Evolutionary conservation across 53 echinoderm and acorn worm species (phyloP), one percentile per base, ranked within the genome.

Genomic region (Holothuria scabra): DNA sequence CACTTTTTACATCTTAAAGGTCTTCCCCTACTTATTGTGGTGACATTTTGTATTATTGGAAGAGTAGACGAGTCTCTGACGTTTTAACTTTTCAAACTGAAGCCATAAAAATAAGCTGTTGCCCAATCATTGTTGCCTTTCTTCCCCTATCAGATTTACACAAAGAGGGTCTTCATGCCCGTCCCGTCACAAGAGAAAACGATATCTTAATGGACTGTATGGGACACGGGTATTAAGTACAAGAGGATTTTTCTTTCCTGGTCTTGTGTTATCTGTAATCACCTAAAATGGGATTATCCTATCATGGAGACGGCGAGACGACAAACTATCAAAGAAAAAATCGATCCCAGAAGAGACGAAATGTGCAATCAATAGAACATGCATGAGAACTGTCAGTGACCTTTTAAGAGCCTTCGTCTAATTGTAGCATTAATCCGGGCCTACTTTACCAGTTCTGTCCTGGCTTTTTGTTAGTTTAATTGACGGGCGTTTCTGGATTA

Each of bases 241-340:
- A n/a, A 33, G 68, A 68, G 67, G 28, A n/a, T 68, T 29, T 35
- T 33, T 31, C 68, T 33, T n/a, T 35, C 3, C 64, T 68, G 2
- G 30, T 16, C 68, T 33, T 68, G 68, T 68, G 68, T 38, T 68
- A 37, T 68, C 68, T 68, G 20, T 68, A 68, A 31, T 33, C n/a
- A 68, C 68, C 34, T 38, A n/a, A 68, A 68, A 68, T 68, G 68
- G 68, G 41, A 68, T 68, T 68, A 68, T 68, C 38, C 41, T 68
- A 68, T 68, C 68, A 68, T 68, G 68, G 68, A 68, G 68, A 68
- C 68, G 68, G 68, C 68, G 31, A 68, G 68, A 68, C 68, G 68
- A 68, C 68, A 33, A 38, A 52, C 52, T 52, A 16, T 52, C 33
- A 68, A 29, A 33, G 68, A 68, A 31, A 68, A n/a, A 38, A 68